phyloP scores from a whole-genome alignment of 1,140 invertebrate genomes.

The Gryllus bimaculatus region DNA sequence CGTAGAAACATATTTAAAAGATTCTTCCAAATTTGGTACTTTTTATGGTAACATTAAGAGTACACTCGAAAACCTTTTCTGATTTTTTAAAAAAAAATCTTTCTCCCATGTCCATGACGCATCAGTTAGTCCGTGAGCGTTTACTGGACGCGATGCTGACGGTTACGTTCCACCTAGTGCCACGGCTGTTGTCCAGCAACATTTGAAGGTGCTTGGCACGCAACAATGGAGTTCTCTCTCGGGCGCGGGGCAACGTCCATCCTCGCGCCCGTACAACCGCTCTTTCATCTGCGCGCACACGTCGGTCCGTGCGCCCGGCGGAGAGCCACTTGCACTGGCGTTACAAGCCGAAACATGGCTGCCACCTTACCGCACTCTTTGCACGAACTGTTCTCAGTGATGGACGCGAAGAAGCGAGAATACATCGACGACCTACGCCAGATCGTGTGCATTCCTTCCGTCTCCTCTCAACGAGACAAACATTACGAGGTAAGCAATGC shows the following conservation, averaged over 20 bases:
- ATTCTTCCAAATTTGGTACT: no score
- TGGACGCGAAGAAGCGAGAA: not conserved
- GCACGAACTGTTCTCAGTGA: not conserved
- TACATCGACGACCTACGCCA: not conserved
- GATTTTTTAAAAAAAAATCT: no score
- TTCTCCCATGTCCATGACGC: no score
- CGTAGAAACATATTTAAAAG: no score
- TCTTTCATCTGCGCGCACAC: not conserved
- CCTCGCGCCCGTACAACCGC: not conserved
- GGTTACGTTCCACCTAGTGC: no score
- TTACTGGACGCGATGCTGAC: no score
- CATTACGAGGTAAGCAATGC: not conserved
- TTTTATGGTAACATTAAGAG: no score
- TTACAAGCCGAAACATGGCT: not conserved
- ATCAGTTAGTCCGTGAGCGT: no score
- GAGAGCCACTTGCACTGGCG: not conserved
- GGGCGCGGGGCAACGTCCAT: not conserved
- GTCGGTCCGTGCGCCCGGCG: no score
- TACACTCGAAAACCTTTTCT: no score
- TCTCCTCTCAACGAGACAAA: not conserved
- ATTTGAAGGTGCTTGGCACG: no score
- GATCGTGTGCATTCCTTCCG: not conserved
- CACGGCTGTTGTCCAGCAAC: no score
- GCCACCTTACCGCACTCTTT: not conserved
- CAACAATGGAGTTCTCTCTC: not conserved